phyloP scores from a whole-genome alignment of 2,888 invertebrate genomes.

The Spilosoma lubricipeda region DNA sequence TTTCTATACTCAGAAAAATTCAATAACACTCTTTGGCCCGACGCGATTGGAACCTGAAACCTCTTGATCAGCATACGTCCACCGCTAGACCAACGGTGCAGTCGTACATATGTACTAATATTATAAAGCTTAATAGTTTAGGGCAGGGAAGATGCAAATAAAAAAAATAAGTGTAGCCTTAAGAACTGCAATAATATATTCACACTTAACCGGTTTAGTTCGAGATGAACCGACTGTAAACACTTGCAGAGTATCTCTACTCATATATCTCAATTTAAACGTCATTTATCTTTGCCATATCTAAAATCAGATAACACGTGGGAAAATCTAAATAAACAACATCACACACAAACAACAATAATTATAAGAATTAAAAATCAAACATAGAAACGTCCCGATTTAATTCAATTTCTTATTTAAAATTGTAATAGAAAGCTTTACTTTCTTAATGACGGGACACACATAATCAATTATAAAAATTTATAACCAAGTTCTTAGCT shows the following conservation, averaged over 20 bases:
- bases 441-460: constrained; percentile 38
- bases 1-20: too few species aligned
- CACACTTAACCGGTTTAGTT: neutral
- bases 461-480: constrained; percentile 48
- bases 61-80: too few species aligned
- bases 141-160: too few species aligned
- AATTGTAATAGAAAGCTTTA: constrained; percentile 42
- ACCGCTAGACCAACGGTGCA: too few species aligned
- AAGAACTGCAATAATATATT: neutral
- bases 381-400: constrained; percentile 30
- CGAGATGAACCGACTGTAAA: neutral
- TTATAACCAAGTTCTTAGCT: constrained; percentile 48
- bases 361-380: constrained; percentile 46
- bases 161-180: neutral
- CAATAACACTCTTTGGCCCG: too few species aligned
- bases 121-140: too few species aligned
- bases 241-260: neutral
- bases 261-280: constrained; percentile 7
- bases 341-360: constrained; percentile 28
- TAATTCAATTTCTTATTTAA: constrained; percentile 47
- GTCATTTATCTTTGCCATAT: constrained; percentile 8
- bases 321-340: constrained; percentile 33
- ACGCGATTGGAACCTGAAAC: too few species aligned
- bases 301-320: constrained; percentile 25
- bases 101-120: too few species aligned